phyloP scores from a whole-genome alignment of 2,113 vertebrate species.

The Cyrtonyx montezumae region DNA sequence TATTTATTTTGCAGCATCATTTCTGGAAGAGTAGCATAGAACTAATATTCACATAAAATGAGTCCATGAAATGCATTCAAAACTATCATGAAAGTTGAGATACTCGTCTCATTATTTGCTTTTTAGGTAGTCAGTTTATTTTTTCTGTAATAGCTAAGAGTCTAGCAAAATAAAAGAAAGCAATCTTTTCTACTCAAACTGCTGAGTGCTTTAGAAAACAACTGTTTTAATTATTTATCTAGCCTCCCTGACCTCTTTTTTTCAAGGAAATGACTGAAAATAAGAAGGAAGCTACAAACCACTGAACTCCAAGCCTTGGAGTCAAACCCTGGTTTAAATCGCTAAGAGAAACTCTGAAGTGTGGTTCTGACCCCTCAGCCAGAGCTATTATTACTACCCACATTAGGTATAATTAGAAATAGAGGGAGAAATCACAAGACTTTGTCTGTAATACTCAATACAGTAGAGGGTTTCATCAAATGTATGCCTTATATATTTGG shows the following conservation, averaged over 20 bases:
- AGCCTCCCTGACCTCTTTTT: neutral
- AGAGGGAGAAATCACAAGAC: neutral
- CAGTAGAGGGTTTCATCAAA: neutral
- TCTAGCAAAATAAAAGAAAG: neutral
- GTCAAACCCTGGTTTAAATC: neutral
- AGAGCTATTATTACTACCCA: neutral
- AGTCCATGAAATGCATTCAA: neutral
- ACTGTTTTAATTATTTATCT: neutral
- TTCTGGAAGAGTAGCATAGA: neutral
- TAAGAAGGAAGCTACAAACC: neutral
- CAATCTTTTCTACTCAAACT: neutral
- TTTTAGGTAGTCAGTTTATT: neutral
- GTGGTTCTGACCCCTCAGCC: rapidly evolving
- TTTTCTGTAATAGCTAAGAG: neutral
- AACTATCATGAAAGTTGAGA: neutral
- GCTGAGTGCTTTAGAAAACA: neutral
- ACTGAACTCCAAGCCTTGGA: neutral
- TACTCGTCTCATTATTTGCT: neutral
- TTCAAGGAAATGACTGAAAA: neutral
- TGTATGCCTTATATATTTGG: rapidly evolving
- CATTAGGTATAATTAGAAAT: neutral
- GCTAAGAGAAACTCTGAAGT: neutral
- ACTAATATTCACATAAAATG: neutral
- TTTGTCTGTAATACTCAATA: neutral
- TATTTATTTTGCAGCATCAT: neutral